phyloP scores from a whole-genome alignment of 2,888 invertebrate species.

The Schizotus pectinicornis region DNA sequence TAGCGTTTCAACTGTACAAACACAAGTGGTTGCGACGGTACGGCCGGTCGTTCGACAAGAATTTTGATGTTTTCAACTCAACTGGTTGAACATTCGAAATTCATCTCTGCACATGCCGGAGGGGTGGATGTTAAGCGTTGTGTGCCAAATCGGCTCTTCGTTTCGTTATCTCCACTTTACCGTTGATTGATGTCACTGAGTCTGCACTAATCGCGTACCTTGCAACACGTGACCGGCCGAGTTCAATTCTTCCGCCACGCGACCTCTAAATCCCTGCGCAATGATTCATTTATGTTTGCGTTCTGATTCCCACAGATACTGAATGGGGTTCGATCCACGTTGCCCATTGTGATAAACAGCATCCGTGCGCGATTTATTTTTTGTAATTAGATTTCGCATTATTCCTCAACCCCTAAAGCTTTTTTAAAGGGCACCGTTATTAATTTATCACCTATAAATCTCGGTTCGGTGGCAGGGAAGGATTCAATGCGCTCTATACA shows the following conservation, averaged over 20 bases:
- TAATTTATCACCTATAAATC: constrained; percentile 27
- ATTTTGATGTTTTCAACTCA: too few species aligned
- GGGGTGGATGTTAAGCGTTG: constrained; percentile 10
- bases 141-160: constrained; percentile 16
- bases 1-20: too few species aligned
- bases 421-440: constrained; percentile 26
- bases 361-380: constrained; percentile 47
- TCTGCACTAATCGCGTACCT: constrained; percentile 55
- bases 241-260: constrained; percentile 52
- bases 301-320: constrained; percentile 54
- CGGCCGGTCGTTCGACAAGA: too few species aligned
- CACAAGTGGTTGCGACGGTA: too few species aligned
- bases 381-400: constrained; percentile 48
- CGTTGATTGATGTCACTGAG: constrained; percentile 55
- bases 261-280: constrained; percentile 52
- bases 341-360: constrained; percentile 34
- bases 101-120: too few species aligned
- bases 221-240: constrained; percentile 51
- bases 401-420: constrained; percentile 11
- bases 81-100: too few species aligned
- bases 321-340: constrained; percentile 7
- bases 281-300: constrained; percentile 55
- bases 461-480: too few species aligned
- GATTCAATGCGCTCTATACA: too few species aligned
- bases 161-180: constrained; percentile 54